These are phyloP conservation scores for Xyrichtys novacula DNA, from an alignment of 2,797 vertebrate genomes.

Conservation along the genomic window DNA sequence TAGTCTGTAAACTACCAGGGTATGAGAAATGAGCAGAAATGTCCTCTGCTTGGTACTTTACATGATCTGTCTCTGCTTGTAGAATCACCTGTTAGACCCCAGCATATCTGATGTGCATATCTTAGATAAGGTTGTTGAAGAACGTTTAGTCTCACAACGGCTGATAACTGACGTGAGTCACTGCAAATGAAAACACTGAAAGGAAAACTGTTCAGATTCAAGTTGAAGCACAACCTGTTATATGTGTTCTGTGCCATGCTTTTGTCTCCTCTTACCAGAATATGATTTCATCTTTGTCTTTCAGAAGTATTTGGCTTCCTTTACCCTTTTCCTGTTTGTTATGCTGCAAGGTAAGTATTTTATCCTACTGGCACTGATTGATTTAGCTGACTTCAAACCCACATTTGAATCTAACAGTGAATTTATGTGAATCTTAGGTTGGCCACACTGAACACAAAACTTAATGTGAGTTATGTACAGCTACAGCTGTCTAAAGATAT, in stretches of 20 bases:
- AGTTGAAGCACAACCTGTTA: not conserved
- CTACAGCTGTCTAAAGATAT: too few species aligned
- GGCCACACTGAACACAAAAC: too few species aligned
- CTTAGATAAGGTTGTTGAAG: not conserved
- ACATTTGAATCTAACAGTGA: constrained; percentile 4
- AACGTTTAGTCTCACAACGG: not conserved
- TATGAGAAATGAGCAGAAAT: constrained; percentile 14
- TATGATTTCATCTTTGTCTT: constrained; percentile 46
- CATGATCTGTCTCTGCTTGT: constrained; percentile 5
- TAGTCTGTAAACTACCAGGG: not conserved
- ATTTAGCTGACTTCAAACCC: constrained; percentile 3
- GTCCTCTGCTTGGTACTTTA: constrained; percentile 16
- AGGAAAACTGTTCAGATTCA: not conserved
- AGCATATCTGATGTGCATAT: not conserved
- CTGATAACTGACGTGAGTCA: not conserved
- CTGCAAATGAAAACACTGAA: too few species aligned
- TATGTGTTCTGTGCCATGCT: not conserved
- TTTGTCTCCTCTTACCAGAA: not conserved
- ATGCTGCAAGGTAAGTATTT: constrained; percentile 72
- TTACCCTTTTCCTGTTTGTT: constrained; percentile 59
- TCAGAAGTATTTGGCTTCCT: constrained; percentile 66
- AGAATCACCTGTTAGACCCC: not conserved
- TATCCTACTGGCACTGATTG: not conserved
- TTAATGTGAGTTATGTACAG: not conserved
- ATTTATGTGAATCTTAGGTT: not conserved